Percentiles rank a stretch among this genome's conserved stretches.
Conservation (phyloP, 2,113 vertebrate genomes). For the Phylloscopus whistleri region DNA sequence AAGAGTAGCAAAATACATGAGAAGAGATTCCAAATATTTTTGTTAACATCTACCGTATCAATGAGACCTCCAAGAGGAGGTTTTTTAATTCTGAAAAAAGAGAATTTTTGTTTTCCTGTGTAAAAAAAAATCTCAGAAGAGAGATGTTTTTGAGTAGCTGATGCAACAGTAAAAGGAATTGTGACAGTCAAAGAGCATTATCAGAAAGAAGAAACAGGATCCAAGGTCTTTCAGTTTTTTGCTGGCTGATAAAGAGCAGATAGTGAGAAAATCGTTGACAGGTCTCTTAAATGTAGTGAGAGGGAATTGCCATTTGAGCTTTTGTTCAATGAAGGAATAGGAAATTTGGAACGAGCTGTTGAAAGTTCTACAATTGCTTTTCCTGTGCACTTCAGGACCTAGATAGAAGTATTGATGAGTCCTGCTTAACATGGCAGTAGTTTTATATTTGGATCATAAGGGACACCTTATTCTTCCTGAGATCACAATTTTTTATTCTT, state of each 20-base stretch:
- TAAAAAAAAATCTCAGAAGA: not conserved
- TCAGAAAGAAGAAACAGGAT: not conserved
- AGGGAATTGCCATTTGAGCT: not conserved
- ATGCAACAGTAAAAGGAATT: not conserved
- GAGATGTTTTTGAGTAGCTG: not conserved
- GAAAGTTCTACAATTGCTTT: not conserved
- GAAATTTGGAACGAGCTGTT: not conserved
- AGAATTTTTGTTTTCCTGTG: not conserved
- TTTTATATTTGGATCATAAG: not conserved
- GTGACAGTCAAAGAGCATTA: not conserved
- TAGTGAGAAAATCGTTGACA: not conserved
- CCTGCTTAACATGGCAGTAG: not conserved
- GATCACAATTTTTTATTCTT: not conserved
- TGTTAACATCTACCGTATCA: not conserved
- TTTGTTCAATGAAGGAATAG: not conserved
- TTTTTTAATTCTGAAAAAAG: not conserved
- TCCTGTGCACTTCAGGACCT: not conserved
- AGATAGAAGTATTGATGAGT: not conserved
- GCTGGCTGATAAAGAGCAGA: not conserved
- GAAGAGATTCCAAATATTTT: not conserved
- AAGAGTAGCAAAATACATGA: not conserved
- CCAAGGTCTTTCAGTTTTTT: not conserved
- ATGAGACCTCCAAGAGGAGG: not conserved
- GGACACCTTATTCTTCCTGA: not conserved
- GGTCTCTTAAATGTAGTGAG: not conserved